A percentile compares a stretch with the other conserved stretches of the same genome.
Evolutionary conservation across 2,797 vertebrate genomes (phyloP).

Genomic region (Fundulus diaphanus): DNA sequence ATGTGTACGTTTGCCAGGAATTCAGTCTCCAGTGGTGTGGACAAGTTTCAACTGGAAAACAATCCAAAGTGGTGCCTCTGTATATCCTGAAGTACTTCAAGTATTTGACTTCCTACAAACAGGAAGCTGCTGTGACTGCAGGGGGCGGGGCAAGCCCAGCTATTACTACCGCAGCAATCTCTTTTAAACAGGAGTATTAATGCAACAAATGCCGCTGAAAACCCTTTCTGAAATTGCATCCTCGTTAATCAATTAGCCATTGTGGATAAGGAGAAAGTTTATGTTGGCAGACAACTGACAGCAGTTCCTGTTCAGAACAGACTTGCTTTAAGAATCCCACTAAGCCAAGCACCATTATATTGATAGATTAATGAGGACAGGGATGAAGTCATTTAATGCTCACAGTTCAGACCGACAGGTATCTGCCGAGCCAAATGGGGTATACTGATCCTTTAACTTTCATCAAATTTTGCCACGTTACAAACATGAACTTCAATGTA

Average conservation of each 20-base stretch:
- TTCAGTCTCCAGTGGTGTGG: not conserved
- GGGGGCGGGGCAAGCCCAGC: constrained; percentile 4
- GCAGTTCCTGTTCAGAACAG: not conserved
- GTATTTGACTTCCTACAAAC: not conserved
- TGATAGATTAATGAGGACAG: too few relatives aligned
- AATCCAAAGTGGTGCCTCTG: constrained; percentile 7
- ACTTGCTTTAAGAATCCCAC: not conserved
- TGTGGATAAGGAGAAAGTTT: not conserved
- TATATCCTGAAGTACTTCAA: constrained; percentile 31
- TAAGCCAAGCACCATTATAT: not conserved
- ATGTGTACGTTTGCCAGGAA: constrained; percentile 6
- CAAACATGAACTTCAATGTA: too few relatives aligned
- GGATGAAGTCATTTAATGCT: not conserved
- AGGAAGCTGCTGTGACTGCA: not conserved
- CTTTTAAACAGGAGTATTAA: not conserved
- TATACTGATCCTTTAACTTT: not conserved
- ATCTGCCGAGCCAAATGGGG: too few relatives aligned
- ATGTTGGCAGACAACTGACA: not conserved
- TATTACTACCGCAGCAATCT: not conserved
- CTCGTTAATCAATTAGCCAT: not conserved
- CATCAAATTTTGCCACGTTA: not conserved
- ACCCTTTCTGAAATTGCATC: not conserved
- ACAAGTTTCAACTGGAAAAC: constrained; percentile 45
- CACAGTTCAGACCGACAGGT: too few relatives aligned
- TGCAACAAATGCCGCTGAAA: not conserved